Base-by-base conservation (phyloP, 23 tunicate genomes). In the Phallusia fumigata region DNA sequence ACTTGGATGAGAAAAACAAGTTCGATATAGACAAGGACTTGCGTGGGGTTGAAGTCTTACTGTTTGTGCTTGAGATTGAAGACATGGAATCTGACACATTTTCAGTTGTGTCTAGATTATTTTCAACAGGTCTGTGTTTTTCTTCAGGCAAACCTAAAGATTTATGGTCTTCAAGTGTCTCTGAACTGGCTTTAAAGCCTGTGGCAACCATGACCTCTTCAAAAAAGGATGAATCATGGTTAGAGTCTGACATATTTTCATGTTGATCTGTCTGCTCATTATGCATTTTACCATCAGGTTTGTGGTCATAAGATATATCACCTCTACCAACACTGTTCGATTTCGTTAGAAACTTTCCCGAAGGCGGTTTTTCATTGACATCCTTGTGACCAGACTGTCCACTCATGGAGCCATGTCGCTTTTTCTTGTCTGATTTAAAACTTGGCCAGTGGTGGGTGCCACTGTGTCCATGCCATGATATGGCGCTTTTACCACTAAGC, bases 401-500 rank as follows among this genome's bases (percentile, higher is more conserved):
- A 58, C 69, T 24, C 18, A 84, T 34, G 8, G 87, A 84, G 36
- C 81, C 87, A 58, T 84, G 81, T 33, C 87, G 81, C 28, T 76
- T 84, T 64, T 84, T 77, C 35, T 47, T 76, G 26, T 58, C 69
- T 21, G 69, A 58, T 16, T 58, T 58, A 16, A 58, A 58, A 13
- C 69, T 58, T 22, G 69, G 69, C 69, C 69, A 58, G 69, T 32
- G 79, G 36, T 12, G 79, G 49, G 22, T 30, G 79, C 24, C 31
- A 34, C 78, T 87, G 19, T 79, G 50, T 16, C 92, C 92, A 11
- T 83, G 86, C 92, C 92, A 88, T 19, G 92, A 88, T n/a, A 36
- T 85, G 32, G 92, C 92, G 51, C 92, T 88, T 79, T 83, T 83
- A 13, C 79, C 80, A 78, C 92, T 88, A 64, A 83, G 77, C 31